phyloP scores from a whole-genome alignment of 2,797 vertebrate species.

The Spea hammondii region DNA sequence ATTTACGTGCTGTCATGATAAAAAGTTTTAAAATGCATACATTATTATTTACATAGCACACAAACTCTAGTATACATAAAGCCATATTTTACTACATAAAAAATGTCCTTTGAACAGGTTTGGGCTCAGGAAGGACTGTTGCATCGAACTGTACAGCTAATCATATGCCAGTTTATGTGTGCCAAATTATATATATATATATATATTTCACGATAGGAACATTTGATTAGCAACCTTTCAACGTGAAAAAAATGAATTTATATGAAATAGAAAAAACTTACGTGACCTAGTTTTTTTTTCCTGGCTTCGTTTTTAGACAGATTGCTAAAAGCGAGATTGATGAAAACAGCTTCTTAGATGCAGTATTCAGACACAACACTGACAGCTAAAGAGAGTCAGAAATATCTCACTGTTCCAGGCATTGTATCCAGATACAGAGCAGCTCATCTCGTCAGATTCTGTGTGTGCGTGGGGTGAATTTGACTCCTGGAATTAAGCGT shows the following conservation, averaged over 20 bases:
- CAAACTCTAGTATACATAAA: no score
- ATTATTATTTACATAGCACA: no score
- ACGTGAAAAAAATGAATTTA: neutral
- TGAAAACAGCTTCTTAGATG: conserved; percentile 1
- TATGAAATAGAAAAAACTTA: neutral
- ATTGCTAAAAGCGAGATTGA: neutral
- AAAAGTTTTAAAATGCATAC: no score
- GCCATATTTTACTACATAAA: no score
- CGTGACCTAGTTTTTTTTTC: conserved; percentile 4
- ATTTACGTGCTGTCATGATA: no score
- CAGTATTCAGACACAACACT: neutral
- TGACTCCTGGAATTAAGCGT: neutral
- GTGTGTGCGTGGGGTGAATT: neutral
- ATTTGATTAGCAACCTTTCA: neutral
- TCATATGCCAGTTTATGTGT: no score
- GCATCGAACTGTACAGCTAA: no score
- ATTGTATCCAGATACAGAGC: neutral
- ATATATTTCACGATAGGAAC: no score
- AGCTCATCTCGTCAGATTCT: neutral
- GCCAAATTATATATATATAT: no score
- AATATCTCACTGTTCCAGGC: conserved; percentile 7
- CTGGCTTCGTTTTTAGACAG: neutral
- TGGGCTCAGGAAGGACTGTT: no score
- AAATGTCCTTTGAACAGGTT: no score
- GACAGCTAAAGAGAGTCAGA: neutral